Evolutionary conservation across 2,888 invertebrate genomes (phyloP).

Genomic region (Tenodera sinensis): DNA sequence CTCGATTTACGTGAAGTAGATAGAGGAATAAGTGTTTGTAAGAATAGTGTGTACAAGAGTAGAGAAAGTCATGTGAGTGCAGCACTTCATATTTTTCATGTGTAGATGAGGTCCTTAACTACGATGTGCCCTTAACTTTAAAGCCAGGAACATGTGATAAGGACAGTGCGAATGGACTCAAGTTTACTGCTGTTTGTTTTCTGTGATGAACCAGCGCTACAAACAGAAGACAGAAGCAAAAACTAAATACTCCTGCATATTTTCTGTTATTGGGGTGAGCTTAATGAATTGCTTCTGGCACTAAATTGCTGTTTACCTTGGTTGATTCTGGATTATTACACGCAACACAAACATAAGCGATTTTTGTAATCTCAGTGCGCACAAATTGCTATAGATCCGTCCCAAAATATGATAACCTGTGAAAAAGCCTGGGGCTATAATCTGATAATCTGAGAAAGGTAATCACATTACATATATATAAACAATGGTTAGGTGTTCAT

Average conservation of each 20-base stretch:
- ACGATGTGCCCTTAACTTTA: too few species aligned
- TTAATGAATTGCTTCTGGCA: not conserved
- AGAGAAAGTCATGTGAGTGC: too few species aligned
- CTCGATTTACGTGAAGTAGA: too few species aligned
- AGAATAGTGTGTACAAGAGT: too few species aligned
- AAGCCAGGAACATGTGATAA: too few species aligned
- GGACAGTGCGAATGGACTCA: too few species aligned
- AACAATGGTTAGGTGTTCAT: not conserved
- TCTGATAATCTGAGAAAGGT: not conserved
- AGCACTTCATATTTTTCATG: too few species aligned
- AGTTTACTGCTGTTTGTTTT: too few species aligned
- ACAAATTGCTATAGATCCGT: not conserved
- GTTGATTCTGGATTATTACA: not conserved
- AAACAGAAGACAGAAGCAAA: not conserved
- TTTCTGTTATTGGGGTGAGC: not conserved
- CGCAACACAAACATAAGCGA: not conserved
- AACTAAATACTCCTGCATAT: not conserved
- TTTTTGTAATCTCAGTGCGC: not conserved
- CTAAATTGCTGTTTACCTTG: not conserved
- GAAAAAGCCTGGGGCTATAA: not conserved
- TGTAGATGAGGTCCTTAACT: too few species aligned
- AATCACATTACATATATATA: not conserved
- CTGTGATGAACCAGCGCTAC: too few species aligned
- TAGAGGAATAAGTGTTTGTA: too few species aligned
- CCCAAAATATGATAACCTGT: not conserved